Conservation (phyloP, 37 sponge, comb jelly and placozoan species). For the Lycopodina hypogea region DNA sequence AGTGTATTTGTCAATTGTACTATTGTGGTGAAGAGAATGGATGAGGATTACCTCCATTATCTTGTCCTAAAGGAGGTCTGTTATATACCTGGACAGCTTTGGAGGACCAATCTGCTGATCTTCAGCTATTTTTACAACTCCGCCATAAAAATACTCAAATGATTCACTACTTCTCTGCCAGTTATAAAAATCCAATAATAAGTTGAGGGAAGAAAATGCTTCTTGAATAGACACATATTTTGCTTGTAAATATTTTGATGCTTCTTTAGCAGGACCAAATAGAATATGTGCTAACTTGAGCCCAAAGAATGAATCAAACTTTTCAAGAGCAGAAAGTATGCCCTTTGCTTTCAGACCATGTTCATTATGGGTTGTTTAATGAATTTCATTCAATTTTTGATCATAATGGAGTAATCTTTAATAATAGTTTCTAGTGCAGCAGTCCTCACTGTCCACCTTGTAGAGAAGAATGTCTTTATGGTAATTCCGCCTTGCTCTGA, state of each 20-base stretch:
- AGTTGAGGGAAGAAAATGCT: slow-evolving; percentile 15
- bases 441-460: slow-evolving; percentile 51
- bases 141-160: slow-evolving; percentile 11
- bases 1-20: too few species aligned
- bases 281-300: slow-evolving; percentile 49
- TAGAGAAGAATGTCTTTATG: slow-evolving; percentile 44
- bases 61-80: too few species aligned
- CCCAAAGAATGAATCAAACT: slow-evolving; percentile 64
- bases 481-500: not conserved
- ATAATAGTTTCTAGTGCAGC: too few species aligned
- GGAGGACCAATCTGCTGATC: too few species aligned
- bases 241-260: slow-evolving; percentile 33
- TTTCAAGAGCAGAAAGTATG: slow-evolving; percentile 36
- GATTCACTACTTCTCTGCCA: slow-evolving; percentile 33
- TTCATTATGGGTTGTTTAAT: too few species aligned
- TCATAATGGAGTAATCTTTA: too few species aligned
- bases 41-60: too few species aligned
- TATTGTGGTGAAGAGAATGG: too few species aligned
- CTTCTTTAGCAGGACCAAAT: slow-evolving; percentile 54
- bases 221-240: slow-evolving; percentile 43
- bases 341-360: slow-evolving; percentile 39
- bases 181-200: slow-evolving; percentile 18
- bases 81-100: too few species aligned
- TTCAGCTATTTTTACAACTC: slow-evolving; percentile 20
- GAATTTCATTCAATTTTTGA: too few species aligned